Evolutionary conservation across 2,113 vertebrate genomes (phyloP), one percentile per base, ranked within the genome.

Genomic region (Bambusicola thoracicus): DNA sequence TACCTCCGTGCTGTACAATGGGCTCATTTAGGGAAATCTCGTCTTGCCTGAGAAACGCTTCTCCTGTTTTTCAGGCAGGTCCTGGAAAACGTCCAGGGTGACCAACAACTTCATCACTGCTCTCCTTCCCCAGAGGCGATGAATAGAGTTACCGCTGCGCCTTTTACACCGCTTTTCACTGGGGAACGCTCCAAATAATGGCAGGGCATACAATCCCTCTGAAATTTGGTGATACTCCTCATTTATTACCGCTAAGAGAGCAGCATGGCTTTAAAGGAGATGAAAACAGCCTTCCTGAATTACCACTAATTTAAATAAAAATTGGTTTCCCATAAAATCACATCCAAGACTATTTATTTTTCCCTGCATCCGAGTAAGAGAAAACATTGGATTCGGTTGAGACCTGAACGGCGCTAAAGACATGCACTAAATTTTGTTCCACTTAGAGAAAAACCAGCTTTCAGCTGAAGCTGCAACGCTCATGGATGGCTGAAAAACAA

Each of bases 331-430:
- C 67, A 55, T 36, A 56, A 75, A 91, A 91, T 41, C 17, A 40
- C 2, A 5, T 25, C 3, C 25, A 27, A 72, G 61, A 34, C n/a
- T 53, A 44, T 65, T 56, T 40, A 79, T 82, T 61, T 85, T 85
- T 36, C 41, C 5, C 48, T 8, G 27, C 0, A 5, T 40, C 79
- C 2, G 1, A 69, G 16, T 2, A 25, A 0, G 0, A 44, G 44
- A 5, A 74, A 91, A 82, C 67, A 53, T 10, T 4, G 1, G 13
- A 55, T n/a, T 41, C 15, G 10, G 48, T 22, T n/a, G 76, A 87
- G 89, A 89, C 5, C 66, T 44, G 61, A 40, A 62, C 13, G 8
- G 6, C 21, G 66, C 46, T 40, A n/a, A 69, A 67, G 74, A 43
- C 3, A 3, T 1, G 27, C 38, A 55, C 43, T 15, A 15, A 3